These are phyloP conservation scores for Riparia riparia DNA, from an alignment of 2,113 vertebrate species.

Conservation along the genomic window DNA sequence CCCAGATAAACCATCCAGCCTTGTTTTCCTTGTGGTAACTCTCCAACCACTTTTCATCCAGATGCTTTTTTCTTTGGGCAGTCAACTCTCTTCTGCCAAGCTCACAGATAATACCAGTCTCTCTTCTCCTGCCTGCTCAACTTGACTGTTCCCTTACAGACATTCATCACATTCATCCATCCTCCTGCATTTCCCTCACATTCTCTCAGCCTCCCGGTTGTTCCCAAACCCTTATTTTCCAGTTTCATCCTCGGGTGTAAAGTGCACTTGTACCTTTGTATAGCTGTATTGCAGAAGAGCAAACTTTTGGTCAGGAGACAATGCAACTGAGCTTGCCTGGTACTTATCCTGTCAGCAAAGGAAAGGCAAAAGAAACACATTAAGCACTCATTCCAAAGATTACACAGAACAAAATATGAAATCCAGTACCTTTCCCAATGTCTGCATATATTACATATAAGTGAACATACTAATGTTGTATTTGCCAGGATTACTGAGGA, in stretches of 20 bases:
- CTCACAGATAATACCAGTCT: neutral
- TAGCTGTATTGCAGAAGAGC: constrained; percentile 77
- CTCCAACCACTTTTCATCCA: neutral
- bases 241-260: neutral
- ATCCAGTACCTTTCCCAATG: constrained; percentile 1
- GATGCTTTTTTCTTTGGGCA: neutral
- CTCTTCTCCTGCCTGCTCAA: neutral
- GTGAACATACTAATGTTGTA: constrained; percentile 77
- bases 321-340: constrained; percentile 58
- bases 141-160: neutral
- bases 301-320: constrained; percentile 76
- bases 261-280: constrained; percentile 71
- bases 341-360: constrained; percentile 68
- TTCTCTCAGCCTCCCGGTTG: neutral
- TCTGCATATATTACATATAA: neutral
- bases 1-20: neutral
- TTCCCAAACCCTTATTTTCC: neutral
- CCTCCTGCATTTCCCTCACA: neutral
- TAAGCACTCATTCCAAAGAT: neutral
- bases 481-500: constrained; percentile 68
- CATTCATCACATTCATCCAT: neutral
- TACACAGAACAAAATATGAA: neutral
- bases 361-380: constrained; percentile 15
- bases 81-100: neutral
- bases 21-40: neutral